Evolutionary conservation across 2,888 invertebrate species (phyloP), one percentile per base, ranked within the genome.

Genomic region (Chrysotoxum bicinctum): DNA sequence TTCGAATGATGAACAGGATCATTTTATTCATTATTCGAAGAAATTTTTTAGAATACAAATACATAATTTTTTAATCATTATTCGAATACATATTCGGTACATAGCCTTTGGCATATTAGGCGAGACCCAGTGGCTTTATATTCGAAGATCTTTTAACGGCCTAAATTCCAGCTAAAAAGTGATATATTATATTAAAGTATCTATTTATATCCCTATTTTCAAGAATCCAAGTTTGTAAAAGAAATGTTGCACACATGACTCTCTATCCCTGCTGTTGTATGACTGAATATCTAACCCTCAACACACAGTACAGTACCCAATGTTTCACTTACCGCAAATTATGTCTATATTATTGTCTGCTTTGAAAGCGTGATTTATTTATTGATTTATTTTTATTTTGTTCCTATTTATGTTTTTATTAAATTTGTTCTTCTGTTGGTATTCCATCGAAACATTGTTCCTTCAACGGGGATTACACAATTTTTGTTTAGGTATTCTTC

Each of bases 251-350:
- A 14, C 1, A 37, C 14, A 37, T 14, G 12, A 1, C 37, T 0
- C 37, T 26, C 37, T 37, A 12, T n/a, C n/a, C 52, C 26, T n/a
- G 26, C 2, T 7, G n/a, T 40, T 40, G 37, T 37, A 6, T 37
- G 12, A 37, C n/a, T 40, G n/a, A 12, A 37, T 37, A 37, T 37
- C 40, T 4, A 40, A 21, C 37, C 37, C 14, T 14, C 37, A 56
- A 50, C 2, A 52, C 16, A 45, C n/a, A 37, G 19, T 19, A 45
- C 10, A 37, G 21, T 21, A 6, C 16, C 37, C 12, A 52, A 60
- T 16, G 16, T 52, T 37, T 10, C 5, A 75, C 80, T 75, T 30
- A 81, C 80, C 80, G 52, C 80, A 62, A 19, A 16, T 12, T 69
- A 14, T 60, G 30, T 5, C 37, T 69, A 30, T 26, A 35, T 21